Evolutionary conservation across 2,113 vertebrate species (phyloP).

Genomic region (Syngnathus typhle): DNA sequence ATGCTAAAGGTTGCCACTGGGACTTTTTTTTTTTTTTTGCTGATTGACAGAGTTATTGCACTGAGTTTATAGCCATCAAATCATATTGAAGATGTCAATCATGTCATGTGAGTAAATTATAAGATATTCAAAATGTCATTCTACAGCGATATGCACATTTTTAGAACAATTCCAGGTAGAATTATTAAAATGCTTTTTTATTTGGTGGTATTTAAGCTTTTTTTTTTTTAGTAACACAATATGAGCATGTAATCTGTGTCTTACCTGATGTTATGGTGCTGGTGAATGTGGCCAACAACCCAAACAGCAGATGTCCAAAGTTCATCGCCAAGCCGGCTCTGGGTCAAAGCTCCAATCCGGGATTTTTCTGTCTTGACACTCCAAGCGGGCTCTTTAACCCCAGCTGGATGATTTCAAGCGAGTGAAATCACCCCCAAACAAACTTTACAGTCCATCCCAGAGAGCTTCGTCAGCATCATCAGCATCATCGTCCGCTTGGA

Average conservation of each 20-base stretch:
- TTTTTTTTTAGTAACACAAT: neutral
- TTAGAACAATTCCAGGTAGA: neutral
- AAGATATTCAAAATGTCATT: neutral
- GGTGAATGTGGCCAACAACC: constrained; percentile 26
- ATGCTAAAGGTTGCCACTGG: no score
- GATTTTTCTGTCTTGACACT: constrained; percentile 2
- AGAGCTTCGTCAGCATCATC: constrained; percentile 37
- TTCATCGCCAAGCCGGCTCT: constrained; percentile 54
- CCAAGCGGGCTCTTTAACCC: constrained; percentile 19
- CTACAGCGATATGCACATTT: neutral
- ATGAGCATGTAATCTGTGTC: neutral
- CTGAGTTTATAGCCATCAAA: neutral
- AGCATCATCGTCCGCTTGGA: constrained; percentile 17
- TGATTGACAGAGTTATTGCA: neutral
- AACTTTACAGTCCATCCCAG: constrained; percentile 50
- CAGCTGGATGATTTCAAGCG: constrained; percentile 39
- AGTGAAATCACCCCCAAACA: constrained; percentile 31
- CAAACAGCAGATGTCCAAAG: constrained; percentile 53
- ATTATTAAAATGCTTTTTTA: neutral
- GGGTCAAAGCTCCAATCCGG: constrained; percentile 15
- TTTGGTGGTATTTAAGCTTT: neutral
- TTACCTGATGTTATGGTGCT: constrained; percentile 56
- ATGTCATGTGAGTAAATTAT: no score
- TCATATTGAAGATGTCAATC: no score
- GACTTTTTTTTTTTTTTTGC: no score